Base-by-base conservation (phyloP, 2,113 vertebrate genomes). In the Carettochelys insculpta region DNA sequence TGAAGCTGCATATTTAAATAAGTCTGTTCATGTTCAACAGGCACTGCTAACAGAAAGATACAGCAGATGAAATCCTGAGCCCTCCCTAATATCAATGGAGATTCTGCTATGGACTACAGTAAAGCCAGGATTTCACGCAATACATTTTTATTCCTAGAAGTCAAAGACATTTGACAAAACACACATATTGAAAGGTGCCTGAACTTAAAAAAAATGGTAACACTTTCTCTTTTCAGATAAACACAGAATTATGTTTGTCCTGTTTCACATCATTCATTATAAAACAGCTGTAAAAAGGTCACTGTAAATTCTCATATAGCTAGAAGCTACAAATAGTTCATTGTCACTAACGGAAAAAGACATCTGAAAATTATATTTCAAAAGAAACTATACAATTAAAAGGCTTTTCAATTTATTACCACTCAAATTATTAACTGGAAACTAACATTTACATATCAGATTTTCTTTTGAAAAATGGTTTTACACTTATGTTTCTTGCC, bases 221-320 rank as follows among this genome's bases (percentile, higher is more conserved):
- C 52, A 47, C 52, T 45, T 80, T 52, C 52, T 45, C 56, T 53
- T 31, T 34, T 56, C 56, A 58, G 56, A 58, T 41, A 58, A 73
- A 86, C 9, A 8, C 11, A 76, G 52, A 14, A 29, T 76, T 20
- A 20, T 54, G 80, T 90, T 73, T 45, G n/a, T 76, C 81, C 5
- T 77, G 3, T 65, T 80, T 43, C 41, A 8, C 41, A 24, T 19
- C 4, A 1, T 8, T 43, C n/a, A n/a, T 73, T 41, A 38, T 65
- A 76, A 12, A 2, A 1, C 0, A 29, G 19, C 3, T 43, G 31
- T 75, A 73, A 51, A 56, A n/a, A 84, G 3, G 3, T 78, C 31
- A 52, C 3, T 84, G 5, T 38, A 89, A 43, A 83, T 56, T 73
- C 0, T 0, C 11, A 2, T 53, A 52, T 38, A 43, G 22, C 85